A percentile compares a stretch with the other conserved stretches of the same genome.
Evolutionary conservation across 2,113 vertebrate genomes (phyloP).

Genomic region (Thinocorus orbignyianus): DNA sequence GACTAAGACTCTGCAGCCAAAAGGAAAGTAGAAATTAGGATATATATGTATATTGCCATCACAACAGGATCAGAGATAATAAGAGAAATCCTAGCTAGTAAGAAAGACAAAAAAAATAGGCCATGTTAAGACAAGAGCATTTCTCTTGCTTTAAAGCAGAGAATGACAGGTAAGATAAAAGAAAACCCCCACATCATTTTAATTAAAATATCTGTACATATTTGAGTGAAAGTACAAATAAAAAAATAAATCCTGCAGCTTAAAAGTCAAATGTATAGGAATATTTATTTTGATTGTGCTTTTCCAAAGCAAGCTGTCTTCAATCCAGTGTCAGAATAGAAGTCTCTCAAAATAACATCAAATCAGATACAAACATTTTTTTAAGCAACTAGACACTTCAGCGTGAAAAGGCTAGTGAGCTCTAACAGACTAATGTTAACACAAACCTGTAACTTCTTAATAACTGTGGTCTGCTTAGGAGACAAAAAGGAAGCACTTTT

Average conservation of each 20-base stretch:
- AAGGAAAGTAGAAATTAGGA: too few relatives aligned
- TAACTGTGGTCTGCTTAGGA: background rate
- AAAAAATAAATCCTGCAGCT: background rate
- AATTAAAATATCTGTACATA: constrained; percentile 18
- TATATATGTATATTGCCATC: too few relatives aligned
- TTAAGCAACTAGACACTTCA: background rate
- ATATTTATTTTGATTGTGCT: background rate
- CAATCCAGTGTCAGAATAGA: background rate
- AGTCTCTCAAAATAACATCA: background rate
- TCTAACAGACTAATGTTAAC: background rate
- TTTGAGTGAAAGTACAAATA: constrained; percentile 16
- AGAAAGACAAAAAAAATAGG: too few relatives aligned
- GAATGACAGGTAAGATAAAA: background rate
- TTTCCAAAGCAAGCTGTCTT: constrained; percentile 22
- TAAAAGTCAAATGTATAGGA: background rate
- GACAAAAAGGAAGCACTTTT: background rate
- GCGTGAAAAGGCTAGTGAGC: background rate
- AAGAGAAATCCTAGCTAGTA: too few relatives aligned
- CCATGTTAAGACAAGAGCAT: too few relatives aligned
- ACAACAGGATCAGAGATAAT: too few relatives aligned
- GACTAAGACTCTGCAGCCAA: too few relatives aligned
- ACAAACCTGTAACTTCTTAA: background rate
- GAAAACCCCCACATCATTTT: constrained; percentile 7
- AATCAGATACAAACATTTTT: background rate
- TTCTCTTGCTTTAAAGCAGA: too few relatives aligned